Evolutionary conservation across 2,888 invertebrate species (phyloP).

Genomic region (Lordiphosa andalusiaca): DNA sequence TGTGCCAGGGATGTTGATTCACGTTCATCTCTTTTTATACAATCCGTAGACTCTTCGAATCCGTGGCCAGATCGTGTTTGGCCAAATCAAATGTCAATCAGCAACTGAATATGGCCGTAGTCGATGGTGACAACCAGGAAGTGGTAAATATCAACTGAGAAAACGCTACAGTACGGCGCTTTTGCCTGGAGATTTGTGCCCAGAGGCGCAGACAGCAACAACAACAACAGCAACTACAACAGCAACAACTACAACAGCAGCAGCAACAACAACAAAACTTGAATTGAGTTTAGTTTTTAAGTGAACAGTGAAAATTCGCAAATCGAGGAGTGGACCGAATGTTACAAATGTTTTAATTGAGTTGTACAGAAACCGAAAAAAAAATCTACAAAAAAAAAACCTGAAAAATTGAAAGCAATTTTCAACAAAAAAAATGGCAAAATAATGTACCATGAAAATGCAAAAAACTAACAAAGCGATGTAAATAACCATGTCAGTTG

Average conservation of each 20-base stretch:
- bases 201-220: slow-evolving; percentile 26
- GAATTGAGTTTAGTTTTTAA: slow-evolving; percentile 64
- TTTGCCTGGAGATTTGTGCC: slow-evolving; percentile 40
- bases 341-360: slow-evolving; percentile 58
- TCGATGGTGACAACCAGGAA: slow-evolving; percentile 78
- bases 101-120: slow-evolving; percentile 77
- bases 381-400: slow-evolving; percentile 37
- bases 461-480: slow-evolving; percentile 51
- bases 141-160: slow-evolving; percentile 75
- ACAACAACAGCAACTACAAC: slow-evolving; percentile 20
- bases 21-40: slow-evolving; percentile 19
- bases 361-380: slow-evolving; percentile 42
- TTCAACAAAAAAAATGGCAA: slow-evolving; percentile 38
- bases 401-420: slow-evolving; percentile 47
- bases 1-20: background rate
- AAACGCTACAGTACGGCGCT: slow-evolving; percentile 42
- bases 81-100: slow-evolving; percentile 86
- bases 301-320: slow-evolving; percentile 55
- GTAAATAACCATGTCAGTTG: slow-evolving; percentile 52
- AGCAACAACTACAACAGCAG: slow-evolving; percentile 17
- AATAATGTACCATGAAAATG: slow-evolving; percentile 30
- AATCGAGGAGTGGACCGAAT: slow-evolving; percentile 39
- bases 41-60: slow-evolving; percentile 90
- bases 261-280: slow-evolving; percentile 29
- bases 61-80: slow-evolving; percentile 97